Evolutionary conservation across 2,797 vertebrate genomes (phyloP), one percentile per base, ranked within the genome.

Genomic region (Scomberomorus guttatus): DNA sequence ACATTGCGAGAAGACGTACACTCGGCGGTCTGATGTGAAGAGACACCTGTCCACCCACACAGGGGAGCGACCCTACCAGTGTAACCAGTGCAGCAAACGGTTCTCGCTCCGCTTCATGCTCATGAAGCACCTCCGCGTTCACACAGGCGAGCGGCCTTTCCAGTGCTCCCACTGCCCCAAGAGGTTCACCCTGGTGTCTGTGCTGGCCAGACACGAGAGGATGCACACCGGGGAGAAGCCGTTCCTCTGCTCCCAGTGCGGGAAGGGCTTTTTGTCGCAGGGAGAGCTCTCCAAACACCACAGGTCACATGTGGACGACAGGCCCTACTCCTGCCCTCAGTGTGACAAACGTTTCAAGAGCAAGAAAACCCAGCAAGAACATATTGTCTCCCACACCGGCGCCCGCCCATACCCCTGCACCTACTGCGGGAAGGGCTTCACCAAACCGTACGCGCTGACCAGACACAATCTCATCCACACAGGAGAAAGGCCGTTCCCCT

Each of bases 401-500:
- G 94, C 93, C 17, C 96, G 96, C 1, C 97, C 96, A 0, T 97
- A 95, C 67, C 94, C 95, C 0, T 98, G 97, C 82, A 78, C 81
- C 13, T 94, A 94, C 86, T 97, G 97, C 0, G 94, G 94, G 57
- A 97, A 97, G 83, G 94, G 95, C 86, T 97, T 98, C 88, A 95
- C 96, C 83, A 96, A 97, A 77, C 95, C 96, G 0, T 96, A 96
- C 34, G 96, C 97, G 0, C 90, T 98, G 32, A 96, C 94, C 82
- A 92, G 96, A 25, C 97, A 98, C 93, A 95, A 96, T 56, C 94
- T 96, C 75, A 97, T 96, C 4, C 97, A 98, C 93, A 97, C 96
- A 0, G 96, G 96, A 0, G 97, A 98, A 88, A 86, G 96, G 54
- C 97, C 96, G 0, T 97, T 96, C 80, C 89, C 95, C 20, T 98